Evolutionary conservation across 2,888 invertebrate genomes (phyloP), one percentile per base, ranked within the genome.

Genomic region (Pyrocoelia pectoralis): DNA sequence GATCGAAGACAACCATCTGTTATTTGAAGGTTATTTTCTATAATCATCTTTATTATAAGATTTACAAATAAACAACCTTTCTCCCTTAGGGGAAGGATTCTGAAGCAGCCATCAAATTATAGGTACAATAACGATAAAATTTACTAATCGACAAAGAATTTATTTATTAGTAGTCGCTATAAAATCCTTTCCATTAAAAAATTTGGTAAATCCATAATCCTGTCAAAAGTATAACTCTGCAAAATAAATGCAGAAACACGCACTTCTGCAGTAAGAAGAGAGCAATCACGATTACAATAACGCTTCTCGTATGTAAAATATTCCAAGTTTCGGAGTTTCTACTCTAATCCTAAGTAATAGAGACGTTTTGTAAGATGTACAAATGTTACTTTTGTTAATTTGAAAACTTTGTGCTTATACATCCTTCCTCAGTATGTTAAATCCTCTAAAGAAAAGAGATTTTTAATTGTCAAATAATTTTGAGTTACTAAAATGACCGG

Each of bases 41-140:
- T 63, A 58, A 63, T 63, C 63, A 51, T 41, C 50, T 62, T 54
- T 53, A 63, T 58, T 63, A 33, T n/a, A 58, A 63, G 58, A 58
- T 50, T 57, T 58, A 58, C 54, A 62, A 58, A 63, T 63, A 63
- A 63, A 63, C 57, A 58, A 58, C 33, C 43, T 53, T 14, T 12
- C 12, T 43, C 52, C 56, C 54, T 65, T 61, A 67, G 64, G 70
- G 70, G 70, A 68, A 67, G 64, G 67, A 66, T 70, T 69, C 50
- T 38, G 43, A 63, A 40, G 67, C 69, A 67, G 67, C 69, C 69
- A 56, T 66, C 67, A 72, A 71, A 72, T 72, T 72, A 72, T 71
- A 72, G 71, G 71, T 71, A 67, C 68, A 65, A 68, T 66, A 70
- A 68, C 70, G 70, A 71, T 69, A 66, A 69, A 68, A 58, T 63